Base-by-base conservation (phyloP, 2,797 vertebrate genomes). In the Notoglanidium macrostoma region DNA sequence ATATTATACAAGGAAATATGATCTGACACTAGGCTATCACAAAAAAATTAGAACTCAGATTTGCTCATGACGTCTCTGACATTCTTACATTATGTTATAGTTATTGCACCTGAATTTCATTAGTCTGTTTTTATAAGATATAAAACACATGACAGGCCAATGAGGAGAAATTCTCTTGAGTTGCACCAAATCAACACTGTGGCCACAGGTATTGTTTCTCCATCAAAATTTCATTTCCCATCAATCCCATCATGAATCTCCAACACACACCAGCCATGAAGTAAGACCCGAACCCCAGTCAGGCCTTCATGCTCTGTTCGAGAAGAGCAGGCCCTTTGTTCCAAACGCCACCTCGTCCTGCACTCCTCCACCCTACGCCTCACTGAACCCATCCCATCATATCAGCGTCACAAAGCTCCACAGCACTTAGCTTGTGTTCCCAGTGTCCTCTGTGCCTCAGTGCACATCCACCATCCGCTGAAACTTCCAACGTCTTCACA, bases 301-400 rank as follows among this genome's bases (percentile, higher is more conserved):
- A 95, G 93, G 88, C 86, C 94, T 94, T 96, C 95, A 95, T 95
- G 95, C 95, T 96, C 96, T 96, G 96, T 95, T 96, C 93, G 94
- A 90, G 89, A 94, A 95, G 96, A 96, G 94, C 93, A 94, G 95
- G 93, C 94, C 95, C 95, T 95, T 96, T 96, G 95, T 96, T 95
- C 94, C 95, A 94, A 92, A 95, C 95, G 95, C 95, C 95, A 94
- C 94, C 94, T 95, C 94, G 81, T 93, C 94, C 94, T 92, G 95
- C 95, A 95, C 96, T 96, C 96, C 95, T 95, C 94, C 92, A 93
- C 93, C 94, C 92, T 93, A 95, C 90, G 95, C 94, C 94, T 94
- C 94, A 86, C 93, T 94, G 95, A 92, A 92, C 92, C 92, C 78
- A 95, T 96, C 96, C 91, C 70, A 61, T 92, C 87, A 90, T 51